phyloP scores from a whole-genome alignment of 2,888 invertebrate genomes.

The Metalampra italica region DNA sequence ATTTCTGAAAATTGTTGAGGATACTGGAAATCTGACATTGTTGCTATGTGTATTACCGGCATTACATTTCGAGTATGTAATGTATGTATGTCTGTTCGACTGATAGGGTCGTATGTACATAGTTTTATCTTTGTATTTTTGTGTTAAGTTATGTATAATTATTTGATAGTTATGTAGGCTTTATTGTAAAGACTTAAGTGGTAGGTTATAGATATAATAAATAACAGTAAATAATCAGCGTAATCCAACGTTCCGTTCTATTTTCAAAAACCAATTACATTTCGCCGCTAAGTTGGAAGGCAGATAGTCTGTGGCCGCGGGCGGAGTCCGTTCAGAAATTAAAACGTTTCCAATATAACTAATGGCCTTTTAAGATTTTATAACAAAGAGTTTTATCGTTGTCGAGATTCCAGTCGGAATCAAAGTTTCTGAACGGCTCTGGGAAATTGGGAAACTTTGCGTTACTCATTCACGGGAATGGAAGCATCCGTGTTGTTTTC shows the following conservation, averaged over 20 bases:
- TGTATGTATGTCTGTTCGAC: too few species aligned
- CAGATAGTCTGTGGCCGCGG: conserved; percentile 14
- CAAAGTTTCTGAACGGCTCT: conserved; percentile 18
- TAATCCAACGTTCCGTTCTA: conserved; percentile 9
- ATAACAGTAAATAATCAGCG: conserved; percentile 5
- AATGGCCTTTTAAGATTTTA: conserved; percentile 29
- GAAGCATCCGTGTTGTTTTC: conserved; percentile 10
- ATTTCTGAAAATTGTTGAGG: too few species aligned
- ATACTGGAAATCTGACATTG: too few species aligned
- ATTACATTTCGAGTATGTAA: too few species aligned
- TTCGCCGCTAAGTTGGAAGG: conserved; percentile 16
- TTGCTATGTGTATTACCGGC: too few species aligned
- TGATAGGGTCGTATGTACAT: too few species aligned
- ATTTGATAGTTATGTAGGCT: too few species aligned
- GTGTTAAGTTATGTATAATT: too few species aligned
- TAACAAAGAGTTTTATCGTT: conserved; percentile 32
- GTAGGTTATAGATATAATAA: too few species aligned
- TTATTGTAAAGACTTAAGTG: too few species aligned
- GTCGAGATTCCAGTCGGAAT: conserved; percentile 15
- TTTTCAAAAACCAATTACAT: conserved; percentile 38
- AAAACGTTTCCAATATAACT: conserved; percentile 17
- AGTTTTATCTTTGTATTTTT: too few species aligned
- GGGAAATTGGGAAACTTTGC: conserved; percentile 31
- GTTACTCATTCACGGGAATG: conserved; percentile 21
- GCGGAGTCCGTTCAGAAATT: conserved; percentile 14